These are phyloP conservation scores for Hemaris fuciformis DNA, from an alignment of 2,888 invertebrate species.

Conservation along the genomic window DNA sequence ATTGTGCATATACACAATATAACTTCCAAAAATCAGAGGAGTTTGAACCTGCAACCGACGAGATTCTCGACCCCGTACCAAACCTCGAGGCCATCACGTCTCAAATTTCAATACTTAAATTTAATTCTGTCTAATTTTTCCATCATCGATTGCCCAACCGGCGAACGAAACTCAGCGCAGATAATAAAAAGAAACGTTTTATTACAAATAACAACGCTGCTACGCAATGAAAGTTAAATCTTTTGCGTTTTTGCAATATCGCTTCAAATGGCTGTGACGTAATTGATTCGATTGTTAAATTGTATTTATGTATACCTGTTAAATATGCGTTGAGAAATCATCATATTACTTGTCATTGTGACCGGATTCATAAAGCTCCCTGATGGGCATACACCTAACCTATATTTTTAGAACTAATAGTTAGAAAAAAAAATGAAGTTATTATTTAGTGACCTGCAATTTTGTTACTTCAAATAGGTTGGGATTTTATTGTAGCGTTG, in stretches of 20 bases:
- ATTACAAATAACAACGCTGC: constrained; percentile 2
- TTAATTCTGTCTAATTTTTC: constrained; percentile 10
- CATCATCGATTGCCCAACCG: constrained; percentile 10
- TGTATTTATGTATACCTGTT: not conserved
- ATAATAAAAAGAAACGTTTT: constrained; percentile 10
- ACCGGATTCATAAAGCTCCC: no score
- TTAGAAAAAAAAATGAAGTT: no score
- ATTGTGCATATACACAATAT: no score
- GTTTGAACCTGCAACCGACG: no score
- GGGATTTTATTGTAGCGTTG: no score
- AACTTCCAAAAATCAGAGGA: no score
- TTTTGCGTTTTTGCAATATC: not conserved
- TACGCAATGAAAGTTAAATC: constrained; percentile 5
- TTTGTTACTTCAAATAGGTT: no score
- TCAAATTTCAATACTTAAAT: not conserved
- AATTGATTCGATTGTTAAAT: not conserved
- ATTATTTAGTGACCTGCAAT: no score
- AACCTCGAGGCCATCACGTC: no score
- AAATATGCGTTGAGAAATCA: not conserved
- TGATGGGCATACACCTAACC: no score
- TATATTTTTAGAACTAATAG: no score
- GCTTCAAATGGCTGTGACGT: not conserved
- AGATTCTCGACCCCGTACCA: no score
- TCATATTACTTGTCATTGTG: not conserved
- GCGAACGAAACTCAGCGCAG: constrained; percentile 8